Percentiles rank a stretch among this genome's conserved stretches.
These are phyloP conservation scores for Todiramphus chloris DNA, from an alignment of 2,113 vertebrate genomes.

Conservation along the genomic window DNA sequence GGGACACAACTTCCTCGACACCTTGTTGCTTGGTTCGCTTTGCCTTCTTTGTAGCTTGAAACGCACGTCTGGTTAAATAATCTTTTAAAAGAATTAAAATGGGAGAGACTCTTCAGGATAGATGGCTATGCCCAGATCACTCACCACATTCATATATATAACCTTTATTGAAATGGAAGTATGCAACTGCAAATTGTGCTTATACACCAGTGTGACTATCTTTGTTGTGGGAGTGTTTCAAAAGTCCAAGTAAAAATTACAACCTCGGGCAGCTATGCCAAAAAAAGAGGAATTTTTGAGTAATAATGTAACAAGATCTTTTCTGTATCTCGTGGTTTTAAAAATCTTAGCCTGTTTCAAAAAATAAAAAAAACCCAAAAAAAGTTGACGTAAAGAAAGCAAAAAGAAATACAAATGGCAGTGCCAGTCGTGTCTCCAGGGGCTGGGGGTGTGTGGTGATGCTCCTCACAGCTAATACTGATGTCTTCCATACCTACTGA, in stretches of 20 bases:
- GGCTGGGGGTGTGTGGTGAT: background rate
- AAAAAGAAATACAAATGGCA: background rate
- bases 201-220: background rate
- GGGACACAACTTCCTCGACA: slow-evolving; percentile 52
- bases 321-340: background rate
- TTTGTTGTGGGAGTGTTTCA: background rate
- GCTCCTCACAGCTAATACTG: background rate
- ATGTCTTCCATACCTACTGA: background rate
- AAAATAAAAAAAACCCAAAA: background rate
- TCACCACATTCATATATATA: background rate
- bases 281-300: background rate
- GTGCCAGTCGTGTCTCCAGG: accelerated
- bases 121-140: background rate
- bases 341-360: background rate
- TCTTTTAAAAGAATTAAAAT: slow-evolving; percentile 54
- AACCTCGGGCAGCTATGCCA: background rate
- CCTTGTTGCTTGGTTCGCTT: slow-evolving; percentile 42
- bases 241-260: slow-evolving; percentile 23
- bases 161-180: slow-evolving; percentile 6
- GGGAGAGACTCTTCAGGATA: slow-evolving; percentile 14
- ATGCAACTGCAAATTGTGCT: background rate
- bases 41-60: slow-evolving; percentile 21
- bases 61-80: slow-evolving; percentile 40
- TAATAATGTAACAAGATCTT: background rate
- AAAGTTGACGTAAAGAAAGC: background rate